These are phyloP conservation scores for Augochlorella aurata DNA, from an alignment of 2,888 invertebrate species.

Conservation along the genomic window DNA sequence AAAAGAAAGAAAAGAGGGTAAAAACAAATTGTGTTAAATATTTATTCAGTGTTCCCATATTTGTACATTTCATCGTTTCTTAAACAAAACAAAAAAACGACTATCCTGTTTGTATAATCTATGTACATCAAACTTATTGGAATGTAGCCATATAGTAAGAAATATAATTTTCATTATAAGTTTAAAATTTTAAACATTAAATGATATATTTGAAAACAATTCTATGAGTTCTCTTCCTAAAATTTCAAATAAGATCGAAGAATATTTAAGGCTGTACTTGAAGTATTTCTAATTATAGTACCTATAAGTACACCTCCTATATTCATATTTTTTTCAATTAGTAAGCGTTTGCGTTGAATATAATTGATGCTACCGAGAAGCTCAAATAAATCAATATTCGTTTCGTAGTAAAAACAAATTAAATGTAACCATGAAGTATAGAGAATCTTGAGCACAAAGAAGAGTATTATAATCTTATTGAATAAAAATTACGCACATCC, in stretches of 20 bases:
- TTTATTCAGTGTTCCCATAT: conserved; percentile 63
- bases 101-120: conserved; percentile 53
- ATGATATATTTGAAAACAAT: conserved; percentile 29
- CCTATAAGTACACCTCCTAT: conserved; percentile 23
- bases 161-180: conserved; percentile 42
- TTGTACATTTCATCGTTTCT: conserved; percentile 61
- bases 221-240: not conserved
- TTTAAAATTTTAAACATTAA: conserved; percentile 23
- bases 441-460: conserved; percentile 40
- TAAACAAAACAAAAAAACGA: conserved; percentile 45
- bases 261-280: conserved; percentile 31
- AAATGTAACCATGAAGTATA: conserved; percentile 30
- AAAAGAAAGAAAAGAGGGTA: conserved; percentile 42
- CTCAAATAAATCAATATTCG: conserved; percentile 36
- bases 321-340: conserved; percentile 14
- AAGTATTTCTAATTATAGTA: conserved; percentile 31
- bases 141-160: conserved; percentile 40
- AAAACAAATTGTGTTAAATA: conserved; percentile 60
- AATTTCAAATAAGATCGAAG: not conserved
- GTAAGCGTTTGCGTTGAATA: conserved; percentile 23
- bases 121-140: conserved; percentile 33
- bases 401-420: conserved; percentile 35
- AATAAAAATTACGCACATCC: conserved; percentile 42
- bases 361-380: conserved; percentile 27
- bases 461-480: conserved; percentile 38